Conservation (phyloP, 2,113 vertebrate species). For the Elephas maximus region DNA sequence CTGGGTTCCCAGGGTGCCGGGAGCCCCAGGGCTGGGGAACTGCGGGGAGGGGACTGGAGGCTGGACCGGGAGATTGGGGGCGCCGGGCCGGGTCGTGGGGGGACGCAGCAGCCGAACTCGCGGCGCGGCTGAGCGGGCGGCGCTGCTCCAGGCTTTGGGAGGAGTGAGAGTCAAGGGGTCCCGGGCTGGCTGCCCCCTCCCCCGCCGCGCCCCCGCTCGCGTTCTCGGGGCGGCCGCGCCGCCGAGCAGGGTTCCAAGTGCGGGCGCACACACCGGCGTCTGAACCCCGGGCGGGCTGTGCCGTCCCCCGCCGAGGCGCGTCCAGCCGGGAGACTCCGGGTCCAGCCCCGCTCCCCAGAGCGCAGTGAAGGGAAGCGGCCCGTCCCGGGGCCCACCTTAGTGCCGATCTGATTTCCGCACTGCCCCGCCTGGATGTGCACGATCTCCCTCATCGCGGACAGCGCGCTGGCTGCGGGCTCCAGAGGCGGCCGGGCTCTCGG, state of each 20-base stretch:
- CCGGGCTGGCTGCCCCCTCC: neutral
- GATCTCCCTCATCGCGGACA: conserved; percentile 93
- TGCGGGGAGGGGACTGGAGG: neutral
- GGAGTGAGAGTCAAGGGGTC: neutral
- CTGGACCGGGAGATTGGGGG: too few species aligned
- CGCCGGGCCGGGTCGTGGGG: too few species aligned
- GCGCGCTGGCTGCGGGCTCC: neutral
- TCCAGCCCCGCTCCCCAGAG: neutral
- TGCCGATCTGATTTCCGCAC: conserved; percentile 97
- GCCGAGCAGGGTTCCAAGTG: neutral
- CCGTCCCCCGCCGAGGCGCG: neutral
- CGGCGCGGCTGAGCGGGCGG: neutral
- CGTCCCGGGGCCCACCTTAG: conserved; percentile 89
- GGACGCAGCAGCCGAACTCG: conserved; percentile 8
- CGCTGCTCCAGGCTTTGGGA: neutral
- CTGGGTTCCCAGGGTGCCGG: neutral
- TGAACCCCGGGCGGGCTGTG: neutral
- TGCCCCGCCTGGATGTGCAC: conserved; percentile 97
- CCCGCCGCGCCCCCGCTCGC: neutral
- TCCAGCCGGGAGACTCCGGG: neutral
- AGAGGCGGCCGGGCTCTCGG: neutral
- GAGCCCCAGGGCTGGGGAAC: neutral
- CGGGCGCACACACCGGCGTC: too few species aligned
- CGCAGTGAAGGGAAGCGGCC: neutral
- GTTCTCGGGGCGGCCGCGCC: neutral